Base-by-base conservation (phyloP, 2,113 vertebrate species). In the Psilopogon haemacephalus region DNA sequence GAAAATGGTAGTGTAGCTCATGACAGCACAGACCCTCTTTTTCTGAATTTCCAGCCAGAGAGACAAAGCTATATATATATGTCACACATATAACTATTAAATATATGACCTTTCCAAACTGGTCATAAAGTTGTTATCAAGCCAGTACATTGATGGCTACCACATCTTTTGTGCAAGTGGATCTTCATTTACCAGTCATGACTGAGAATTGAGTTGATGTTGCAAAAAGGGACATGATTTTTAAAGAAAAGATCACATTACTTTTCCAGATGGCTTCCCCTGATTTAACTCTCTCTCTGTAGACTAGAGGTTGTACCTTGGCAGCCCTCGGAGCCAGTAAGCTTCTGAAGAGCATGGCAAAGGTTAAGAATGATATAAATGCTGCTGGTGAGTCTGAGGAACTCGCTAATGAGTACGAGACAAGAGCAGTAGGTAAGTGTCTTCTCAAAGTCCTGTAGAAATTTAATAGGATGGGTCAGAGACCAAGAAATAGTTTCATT, bases 261-360 rank as follows among this genome's bases (percentile, higher is more conserved):
- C 30, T 38, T 70, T 85, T 8, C 8, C 40, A 52, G 72, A 58
- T 23, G 38, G 52, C 8, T 71, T 58, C 75, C 9, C 16, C 8
- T 89, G 38, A 78, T n/a, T 94, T 42, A 2, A 13, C 9, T 58
- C 10, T 94, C 32, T 87, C 89, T 38, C 71, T 60, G 11, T 21
- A 98, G 98, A 98, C 98, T 55, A 97, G 93, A 93, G 99, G 99
- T 94, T 98, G 98, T 68, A 98, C 98, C 12, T 97, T 98, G 75
- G 98, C 99, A 15, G 99, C 99, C 30, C 95, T 99, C 17, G 99
- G 99, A 13, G 99, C 99, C 89, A 99, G 98, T 94, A 99, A 98
- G 97, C 98, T 99, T 85, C 97, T 99, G 94, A 99, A 98, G 96
- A 99, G 98, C 27, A 96, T 99, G 97, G 98, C 98, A 2, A 94